Evolutionary conservation across 2,888 invertebrate genomes (phyloP).

Genomic region (Lepidocyrtinus sp.): DNA sequence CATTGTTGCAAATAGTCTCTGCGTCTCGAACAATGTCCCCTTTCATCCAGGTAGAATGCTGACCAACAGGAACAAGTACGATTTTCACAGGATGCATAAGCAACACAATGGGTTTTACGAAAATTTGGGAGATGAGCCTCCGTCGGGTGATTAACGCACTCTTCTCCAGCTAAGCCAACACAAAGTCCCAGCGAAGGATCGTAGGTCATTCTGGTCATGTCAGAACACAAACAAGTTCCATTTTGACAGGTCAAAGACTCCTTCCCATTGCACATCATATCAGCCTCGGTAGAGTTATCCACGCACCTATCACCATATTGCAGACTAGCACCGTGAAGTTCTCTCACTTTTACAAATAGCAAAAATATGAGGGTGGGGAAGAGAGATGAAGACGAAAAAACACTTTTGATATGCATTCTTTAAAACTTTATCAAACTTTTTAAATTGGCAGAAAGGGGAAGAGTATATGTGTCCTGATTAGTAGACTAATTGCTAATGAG

Average conservation of each 20-base stretch:
- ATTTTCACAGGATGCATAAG: constrained; percentile 59
- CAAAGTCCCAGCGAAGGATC: constrained; percentile 52
- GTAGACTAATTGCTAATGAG: too few species aligned
- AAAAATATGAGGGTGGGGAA: too few species aligned
- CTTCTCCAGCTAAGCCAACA: constrained; percentile 56
- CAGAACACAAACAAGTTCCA: constrained; percentile 57
- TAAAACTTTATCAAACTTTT: too few species aligned
- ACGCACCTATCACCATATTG: constrained; percentile 57
- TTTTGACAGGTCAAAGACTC: constrained; percentile 55
- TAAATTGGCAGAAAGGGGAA: too few species aligned
- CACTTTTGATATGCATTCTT: too few species aligned
- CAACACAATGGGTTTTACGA: constrained; percentile 48
- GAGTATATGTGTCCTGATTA: too few species aligned
- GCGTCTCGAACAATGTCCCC: constrained; percentile 47
- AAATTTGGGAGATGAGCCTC: constrained; percentile 49
- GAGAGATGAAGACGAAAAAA: too few species aligned
- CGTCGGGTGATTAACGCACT: constrained; percentile 52
- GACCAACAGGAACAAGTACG: constrained; percentile 55
- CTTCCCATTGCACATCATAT: constrained; percentile 46
- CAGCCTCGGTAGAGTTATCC: constrained; percentile 40
- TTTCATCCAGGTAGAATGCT: constrained; percentile 55
- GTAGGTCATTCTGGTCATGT: constrained; percentile 55
- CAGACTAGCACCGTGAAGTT: constrained; percentile 31
- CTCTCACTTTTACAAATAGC: background rate
- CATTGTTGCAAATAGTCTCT: constrained; percentile 55